Evolutionary conservation across 2,113 vertebrate species (phyloP).

Genomic region (Pteropus alecto): DNA sequence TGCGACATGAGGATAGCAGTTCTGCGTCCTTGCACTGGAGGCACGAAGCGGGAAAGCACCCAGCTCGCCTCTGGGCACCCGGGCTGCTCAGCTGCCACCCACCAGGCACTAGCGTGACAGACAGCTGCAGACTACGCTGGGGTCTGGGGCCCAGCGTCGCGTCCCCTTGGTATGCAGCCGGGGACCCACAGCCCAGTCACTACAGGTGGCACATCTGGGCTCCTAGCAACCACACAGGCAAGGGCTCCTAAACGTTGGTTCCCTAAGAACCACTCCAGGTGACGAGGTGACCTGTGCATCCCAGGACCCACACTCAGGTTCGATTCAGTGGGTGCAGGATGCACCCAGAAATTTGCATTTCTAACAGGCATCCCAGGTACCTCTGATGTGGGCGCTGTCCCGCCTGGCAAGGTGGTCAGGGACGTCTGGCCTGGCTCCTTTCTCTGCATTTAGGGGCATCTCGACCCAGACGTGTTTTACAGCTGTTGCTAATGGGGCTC

Average conservation of each 20-base stretch:
- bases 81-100: neutral
- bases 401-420: neutral
- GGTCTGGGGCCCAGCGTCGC: rapidly evolving
- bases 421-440: rapidly evolving
- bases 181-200: neutral
- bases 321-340: too few species aligned
- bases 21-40: neutral
- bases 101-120: rapidly evolving
- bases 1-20: rapidly evolving
- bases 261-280: neutral
- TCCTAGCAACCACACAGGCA: neutral
- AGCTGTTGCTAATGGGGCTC: too few species aligned
- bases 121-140: rapidly evolving
- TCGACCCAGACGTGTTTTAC: neutral
- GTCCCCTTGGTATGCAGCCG: rapidly evolving
- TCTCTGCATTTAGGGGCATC: neutral
- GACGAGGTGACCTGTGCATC: neutral
- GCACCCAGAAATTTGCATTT: neutral
- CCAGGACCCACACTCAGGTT: neutral
- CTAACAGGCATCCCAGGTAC: neutral
- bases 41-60: neutral
- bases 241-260: neutral
- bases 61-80: neutral
- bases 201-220: neutral
- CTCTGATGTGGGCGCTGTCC: neutral